Percentiles rank a stretch among this genome's conserved stretches.
These are phyloP conservation scores for Drosophila sp. DNA, from an alignment of 1,140 invertebrate genomes.

Conservation along the genomic window DNA sequence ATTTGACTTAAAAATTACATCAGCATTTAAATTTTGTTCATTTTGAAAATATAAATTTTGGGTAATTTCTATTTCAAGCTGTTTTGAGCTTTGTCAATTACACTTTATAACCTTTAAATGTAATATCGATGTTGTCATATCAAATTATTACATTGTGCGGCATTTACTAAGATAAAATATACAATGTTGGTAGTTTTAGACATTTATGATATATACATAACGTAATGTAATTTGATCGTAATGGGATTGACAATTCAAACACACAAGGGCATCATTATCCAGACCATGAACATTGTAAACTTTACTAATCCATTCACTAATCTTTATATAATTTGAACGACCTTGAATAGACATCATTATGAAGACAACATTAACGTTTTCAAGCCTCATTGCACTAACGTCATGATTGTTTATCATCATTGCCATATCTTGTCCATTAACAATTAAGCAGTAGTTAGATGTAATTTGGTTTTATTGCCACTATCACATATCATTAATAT, in stretches of 20 bases:
- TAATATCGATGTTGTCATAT: too few species aligned
- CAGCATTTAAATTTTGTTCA: too few species aligned
- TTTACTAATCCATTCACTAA: slow-evolving; percentile 41
- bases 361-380: slow-evolving; percentile 20
- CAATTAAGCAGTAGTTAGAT: slow-evolving; percentile 19
- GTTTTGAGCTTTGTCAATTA: too few species aligned
- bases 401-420: slow-evolving; percentile 45
- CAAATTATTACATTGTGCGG: too few species aligned
- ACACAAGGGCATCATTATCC: slow-evolving; percentile 1
- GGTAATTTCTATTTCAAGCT: too few species aligned
- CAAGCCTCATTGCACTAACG: slow-evolving; percentile 58
- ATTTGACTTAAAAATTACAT: too few species aligned
- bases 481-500: slow-evolving; percentile 51
- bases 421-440: slow-evolving; percentile 65
- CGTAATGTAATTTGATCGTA: neutral
- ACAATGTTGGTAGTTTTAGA: slow-evolving; percentile 1
- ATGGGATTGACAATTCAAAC: neutral
- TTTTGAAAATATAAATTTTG: too few species aligned
- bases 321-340: slow-evolving; percentile 2
- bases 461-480: slow-evolving; percentile 19
- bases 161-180: too few species aligned
- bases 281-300: slow-evolving; percentile 1
- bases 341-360: slow-evolving; percentile 25
- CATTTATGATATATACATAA: slow-evolving; percentile 8
- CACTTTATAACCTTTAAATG: too few species aligned